Evolutionary conservation across 2,113 vertebrate species (phyloP), one percentile per base, ranked within the genome.

Genomic region (Cynocephalus volans): DNA sequence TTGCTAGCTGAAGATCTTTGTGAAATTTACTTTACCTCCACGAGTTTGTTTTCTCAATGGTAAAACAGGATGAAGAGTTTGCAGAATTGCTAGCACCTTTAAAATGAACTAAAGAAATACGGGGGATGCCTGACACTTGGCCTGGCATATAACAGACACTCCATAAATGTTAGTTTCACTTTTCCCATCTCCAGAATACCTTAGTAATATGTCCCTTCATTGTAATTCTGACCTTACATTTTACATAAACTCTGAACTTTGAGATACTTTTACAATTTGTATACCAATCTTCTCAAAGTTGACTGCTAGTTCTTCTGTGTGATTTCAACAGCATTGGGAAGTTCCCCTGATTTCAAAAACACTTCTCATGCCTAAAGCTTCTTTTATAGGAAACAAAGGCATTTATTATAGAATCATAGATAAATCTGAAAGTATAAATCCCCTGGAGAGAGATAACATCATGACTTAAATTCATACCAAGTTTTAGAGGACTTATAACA

Each of bases 401-500:
- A 54, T 94, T 93, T 76, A 70, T 93, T 95, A 31, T n/a, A 89
- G 50, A 83, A 84, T 77, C 80, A 75, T 6, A 87, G n/a, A 45
- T 80, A 96, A 96, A 76, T 62, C 31, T 65, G 83, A 92, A 92
- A 84, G 54, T 54, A 92, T 52, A 84, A 96, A 92, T 96, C 26
- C 67, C 80, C 60, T 15, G 1, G 31, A 93, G 76, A 95, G 18
- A 76, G 56, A 90, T 6, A 97, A 76, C 62, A 95, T 7, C 14
- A 41, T 12, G 36, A 92, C 84, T 95, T 95, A 76, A 88, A 95
- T 76, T 91, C 62, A 91, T 58, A 89, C 54, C 28, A 69, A 19
- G 65, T 75, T 94, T 72, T 10, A 67, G 12, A 14, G 31, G 70
- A 87, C 88, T 88, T 77, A 81, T 86, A 89, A 77, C 50, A 90